A percentile compares a stretch with the other conserved stretches of the same genome.
Evolutionary conservation across 2,888 invertebrate species (phyloP).

Genomic region (Cheilosia urbana): DNA sequence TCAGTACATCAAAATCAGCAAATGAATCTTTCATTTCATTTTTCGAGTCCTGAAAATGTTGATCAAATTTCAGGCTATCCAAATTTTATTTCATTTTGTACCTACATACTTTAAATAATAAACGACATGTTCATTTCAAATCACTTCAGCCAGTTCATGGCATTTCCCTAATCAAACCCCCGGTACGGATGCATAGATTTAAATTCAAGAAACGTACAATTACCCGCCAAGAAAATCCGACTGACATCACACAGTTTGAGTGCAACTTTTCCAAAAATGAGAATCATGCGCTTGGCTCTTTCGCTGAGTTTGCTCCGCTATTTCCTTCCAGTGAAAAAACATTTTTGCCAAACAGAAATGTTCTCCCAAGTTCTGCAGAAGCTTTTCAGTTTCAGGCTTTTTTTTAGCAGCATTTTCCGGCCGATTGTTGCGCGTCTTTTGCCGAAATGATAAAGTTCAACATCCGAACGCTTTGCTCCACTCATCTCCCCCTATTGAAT

Average conservation of each 20-base stretch:
- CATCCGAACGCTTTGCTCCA: background rate
- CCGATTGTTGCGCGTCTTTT: conserved; percentile 73
- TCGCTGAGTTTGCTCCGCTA: conserved; percentile 50
- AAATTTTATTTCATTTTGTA: too few species aligned
- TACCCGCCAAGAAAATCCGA: conserved; percentile 28
- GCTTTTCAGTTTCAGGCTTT: conserved; percentile 11
- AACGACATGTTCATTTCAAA: background rate
- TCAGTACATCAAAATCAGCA: too few species aligned
- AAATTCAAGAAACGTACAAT: background rate
- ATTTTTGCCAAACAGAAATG: background rate
- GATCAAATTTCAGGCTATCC: too few species aligned
- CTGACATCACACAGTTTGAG: conserved; percentile 11
- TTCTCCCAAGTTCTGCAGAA: conserved; percentile 8
- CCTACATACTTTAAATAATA: too few species aligned
- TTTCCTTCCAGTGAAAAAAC: conserved; percentile 21
- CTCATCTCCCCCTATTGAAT: conserved; percentile 4
- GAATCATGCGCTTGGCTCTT: conserved; percentile 48
- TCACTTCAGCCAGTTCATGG: background rate
- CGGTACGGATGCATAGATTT: background rate
- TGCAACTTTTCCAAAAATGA: background rate
- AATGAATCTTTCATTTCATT: too few species aligned
- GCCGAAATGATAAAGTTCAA: conserved; percentile 31
- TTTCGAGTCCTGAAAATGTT: too few species aligned
- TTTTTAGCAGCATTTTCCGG: conserved; percentile 19
- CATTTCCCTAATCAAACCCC: background rate